Conservation (phyloP, 2,797 vertebrate species). For the Macroramphosus scolopax region DNA sequence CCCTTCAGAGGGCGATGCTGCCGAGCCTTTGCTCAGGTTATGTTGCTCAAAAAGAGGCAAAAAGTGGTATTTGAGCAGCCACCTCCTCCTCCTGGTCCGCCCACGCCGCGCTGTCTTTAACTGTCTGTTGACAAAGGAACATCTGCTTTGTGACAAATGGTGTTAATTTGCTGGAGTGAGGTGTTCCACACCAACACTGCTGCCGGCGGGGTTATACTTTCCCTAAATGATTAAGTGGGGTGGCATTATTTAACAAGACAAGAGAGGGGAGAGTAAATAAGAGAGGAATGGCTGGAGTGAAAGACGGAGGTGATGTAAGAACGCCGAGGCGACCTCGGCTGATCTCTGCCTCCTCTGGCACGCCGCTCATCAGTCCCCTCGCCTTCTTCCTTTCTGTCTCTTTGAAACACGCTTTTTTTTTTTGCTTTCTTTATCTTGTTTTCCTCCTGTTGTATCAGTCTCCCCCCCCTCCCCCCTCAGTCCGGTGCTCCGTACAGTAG, state of each 20-base stretch:
- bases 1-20: constrained; percentile 13
- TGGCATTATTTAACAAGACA: constrained; percentile 1
- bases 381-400: constrained; percentile 4
- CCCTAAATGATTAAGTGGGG: neutral
- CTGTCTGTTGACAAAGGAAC: constrained; percentile 33
- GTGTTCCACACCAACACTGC: neutral
- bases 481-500: constrained; percentile 24
- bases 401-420: neutral
- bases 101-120: constrained; percentile 15
- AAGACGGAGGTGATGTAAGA: constrained; percentile 1
- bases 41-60: no score
- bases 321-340: neutral
- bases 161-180: constrained; percentile 19
- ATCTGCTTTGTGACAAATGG: constrained; percentile 28
- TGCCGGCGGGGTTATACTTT: neutral
- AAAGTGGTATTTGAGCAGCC: constrained; percentile 8
- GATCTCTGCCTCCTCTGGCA: constrained; percentile 3
- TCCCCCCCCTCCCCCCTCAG: constrained; percentile 9
- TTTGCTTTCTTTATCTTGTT: constrained; percentile 12
- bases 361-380: neutral
- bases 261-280: neutral
- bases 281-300: no score
- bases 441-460: constrained; percentile 12
- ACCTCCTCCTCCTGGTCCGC: constrained; percentile 6
- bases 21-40: constrained; percentile 15